Percentiles rank a stretch among this genome's conserved stretches.
phyloP scores from a whole-genome alignment of 2,888 invertebrate species.

The Orchesella flavescens region DNA sequence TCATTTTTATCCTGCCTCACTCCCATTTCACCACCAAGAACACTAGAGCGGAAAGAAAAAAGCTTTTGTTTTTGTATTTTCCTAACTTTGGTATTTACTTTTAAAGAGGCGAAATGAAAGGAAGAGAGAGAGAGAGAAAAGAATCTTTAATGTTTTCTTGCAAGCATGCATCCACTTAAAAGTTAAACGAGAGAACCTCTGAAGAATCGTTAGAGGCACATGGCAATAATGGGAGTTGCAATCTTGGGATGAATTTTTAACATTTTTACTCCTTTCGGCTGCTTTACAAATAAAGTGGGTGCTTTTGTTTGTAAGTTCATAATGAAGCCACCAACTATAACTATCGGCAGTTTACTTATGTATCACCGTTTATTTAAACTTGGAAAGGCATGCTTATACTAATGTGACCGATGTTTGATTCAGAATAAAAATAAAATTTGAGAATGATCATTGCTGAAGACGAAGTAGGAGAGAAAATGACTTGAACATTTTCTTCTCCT shows the following conservation, averaged over 20 bases:
- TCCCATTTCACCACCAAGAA: no score
- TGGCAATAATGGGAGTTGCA: slow-evolving; percentile 26
- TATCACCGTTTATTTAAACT: no score
- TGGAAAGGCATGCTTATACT: no score
- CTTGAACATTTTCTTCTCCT: background rate
- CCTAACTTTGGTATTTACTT: slow-evolving; percentile 19
- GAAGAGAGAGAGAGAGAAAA: background rate
- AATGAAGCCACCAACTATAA: background rate
- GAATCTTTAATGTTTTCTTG: slow-evolving; percentile 27
- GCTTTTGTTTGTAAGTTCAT: background rate
- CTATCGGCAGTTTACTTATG: no score
- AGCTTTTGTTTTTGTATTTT: slow-evolving; percentile 27
- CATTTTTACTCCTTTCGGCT: slow-evolving; percentile 24
- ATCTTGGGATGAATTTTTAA: slow-evolving; percentile 12
- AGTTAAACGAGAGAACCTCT: slow-evolving; percentile 15
- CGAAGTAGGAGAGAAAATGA: background rate
- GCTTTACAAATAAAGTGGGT: background rate
- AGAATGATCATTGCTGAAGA: background rate
- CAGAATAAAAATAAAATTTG: background rate
- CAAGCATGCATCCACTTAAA: slow-evolving; percentile 34
- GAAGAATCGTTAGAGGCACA: slow-evolving; percentile 21
- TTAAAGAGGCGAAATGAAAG: slow-evolving; percentile 11
- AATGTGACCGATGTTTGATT: no score
- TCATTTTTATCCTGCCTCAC: slow-evolving; percentile 18
- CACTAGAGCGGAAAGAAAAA: background rate